These are phyloP conservation scores for Junonia oenone DNA, from an alignment of 2,888 invertebrate genomes.

Conservation along the genomic window DNA sequence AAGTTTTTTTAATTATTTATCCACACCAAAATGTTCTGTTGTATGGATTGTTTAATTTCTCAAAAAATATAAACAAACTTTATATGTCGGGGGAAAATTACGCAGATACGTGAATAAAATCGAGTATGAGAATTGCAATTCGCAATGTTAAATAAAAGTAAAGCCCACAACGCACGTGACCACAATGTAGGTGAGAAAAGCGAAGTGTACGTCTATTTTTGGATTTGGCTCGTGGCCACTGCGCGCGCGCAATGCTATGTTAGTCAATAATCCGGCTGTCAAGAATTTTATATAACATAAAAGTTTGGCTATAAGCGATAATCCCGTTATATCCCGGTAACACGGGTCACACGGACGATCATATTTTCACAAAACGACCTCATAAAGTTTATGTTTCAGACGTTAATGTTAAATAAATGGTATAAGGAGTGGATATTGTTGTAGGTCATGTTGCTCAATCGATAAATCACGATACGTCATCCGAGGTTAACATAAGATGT, in stretches of 20 bases:
- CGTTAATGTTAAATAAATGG: background rate
- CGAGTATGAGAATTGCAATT: constrained; percentile 6
- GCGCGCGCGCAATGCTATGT: constrained; percentile 54
- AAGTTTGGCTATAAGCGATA: constrained; percentile 24
- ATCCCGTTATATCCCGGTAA: background rate
- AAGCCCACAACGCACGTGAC: constrained; percentile 48
- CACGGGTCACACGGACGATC: background rate
- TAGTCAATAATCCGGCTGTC: constrained; percentile 41
- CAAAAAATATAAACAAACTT: background rate
- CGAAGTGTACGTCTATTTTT: constrained; percentile 55
- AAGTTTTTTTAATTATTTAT: background rate
- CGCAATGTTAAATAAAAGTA: constrained; percentile 19
- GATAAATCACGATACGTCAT: constrained; percentile 15
- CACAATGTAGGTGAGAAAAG: constrained; percentile 65
- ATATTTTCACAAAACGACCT: background rate
- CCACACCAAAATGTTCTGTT: background rate
- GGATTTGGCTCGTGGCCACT: constrained; percentile 61
- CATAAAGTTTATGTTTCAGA: background rate
- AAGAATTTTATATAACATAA: constrained; percentile 30
- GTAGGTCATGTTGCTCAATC: constrained; percentile 19
- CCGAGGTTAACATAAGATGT: constrained; percentile 16
- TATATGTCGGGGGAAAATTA: background rate
- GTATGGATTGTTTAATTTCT: too few relatives aligned
- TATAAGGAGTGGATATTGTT: constrained; percentile 5
- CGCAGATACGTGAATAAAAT: constrained; percentile 2